phyloP scores from a whole-genome alignment of 2,888 invertebrate genomes.

The Iselma pallidipennis region DNA sequence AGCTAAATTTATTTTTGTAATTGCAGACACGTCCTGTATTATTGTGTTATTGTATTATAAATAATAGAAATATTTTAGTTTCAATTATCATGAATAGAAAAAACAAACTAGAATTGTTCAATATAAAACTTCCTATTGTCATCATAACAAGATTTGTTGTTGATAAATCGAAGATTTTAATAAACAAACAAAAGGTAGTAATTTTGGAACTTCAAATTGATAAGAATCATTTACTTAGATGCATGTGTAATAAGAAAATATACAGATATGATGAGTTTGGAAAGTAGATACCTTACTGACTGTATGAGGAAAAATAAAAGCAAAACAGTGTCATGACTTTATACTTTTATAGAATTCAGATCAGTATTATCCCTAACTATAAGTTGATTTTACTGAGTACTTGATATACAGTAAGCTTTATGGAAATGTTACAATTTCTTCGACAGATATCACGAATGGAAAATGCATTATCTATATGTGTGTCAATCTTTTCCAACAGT shows the following conservation, averaged over 20 bases:
- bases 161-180: too few species aligned
- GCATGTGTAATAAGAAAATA: too few species aligned
- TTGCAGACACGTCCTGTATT: too few species aligned
- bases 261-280: too few species aligned
- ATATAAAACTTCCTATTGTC: neutral
- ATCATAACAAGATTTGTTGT: too few species aligned
- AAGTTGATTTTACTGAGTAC: constrained; percentile 24
- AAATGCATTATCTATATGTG: neutral
- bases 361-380: constrained; percentile 18
- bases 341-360: constrained; percentile 20
- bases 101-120: neutral
- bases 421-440: neutral
- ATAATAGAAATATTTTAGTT: neutral
- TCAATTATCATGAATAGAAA: neutral
- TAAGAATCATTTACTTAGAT: too few species aligned
- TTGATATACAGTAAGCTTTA: neutral
- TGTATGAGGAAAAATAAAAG: constrained; percentile 16
- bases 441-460: neutral
- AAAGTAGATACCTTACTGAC: too few species aligned
- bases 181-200: too few species aligned
- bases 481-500: neutral
- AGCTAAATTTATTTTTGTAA: too few species aligned
- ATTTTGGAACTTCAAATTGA: neutral
- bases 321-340: constrained; percentile 22
- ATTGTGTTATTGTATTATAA: too few species aligned